These are phyloP conservation scores for Pampusana beccarii DNA, from an alignment of 2,113 vertebrate species.

Conservation along the genomic window DNA sequence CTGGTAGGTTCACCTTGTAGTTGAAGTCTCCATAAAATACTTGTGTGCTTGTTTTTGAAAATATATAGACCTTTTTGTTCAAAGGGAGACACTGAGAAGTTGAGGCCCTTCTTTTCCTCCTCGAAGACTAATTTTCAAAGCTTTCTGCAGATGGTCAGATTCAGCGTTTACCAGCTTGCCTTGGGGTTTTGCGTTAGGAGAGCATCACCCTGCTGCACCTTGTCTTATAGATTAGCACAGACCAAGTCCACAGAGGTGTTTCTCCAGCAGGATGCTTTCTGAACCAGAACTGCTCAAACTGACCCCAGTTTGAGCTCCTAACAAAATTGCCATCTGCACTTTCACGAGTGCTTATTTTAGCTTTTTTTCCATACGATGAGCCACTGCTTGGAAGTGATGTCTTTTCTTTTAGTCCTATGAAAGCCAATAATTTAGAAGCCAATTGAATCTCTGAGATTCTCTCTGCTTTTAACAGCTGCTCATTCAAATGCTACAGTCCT, in stretches of 20 bases:
- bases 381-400: not conserved
- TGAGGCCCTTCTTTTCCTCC: not conserved
- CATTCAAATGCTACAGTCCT: not conserved
- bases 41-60: not conserved
- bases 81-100: not conserved
- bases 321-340: not conserved
- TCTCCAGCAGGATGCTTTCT: not conserved
- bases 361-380: accelerated
- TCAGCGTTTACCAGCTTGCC: not conserved
- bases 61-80: not conserved
- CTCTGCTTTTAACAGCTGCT: not conserved
- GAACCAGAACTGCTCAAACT: not conserved
- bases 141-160: not conserved
- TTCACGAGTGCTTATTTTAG: not conserved
- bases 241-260: not conserved
- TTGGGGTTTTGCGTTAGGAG: not conserved
- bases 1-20: accelerated
- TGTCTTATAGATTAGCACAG: not conserved
- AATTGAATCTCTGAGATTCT: not conserved
- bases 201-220: not conserved
- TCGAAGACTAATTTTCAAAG: not conserved
- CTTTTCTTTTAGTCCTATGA: not conserved
- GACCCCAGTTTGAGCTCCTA: not conserved
- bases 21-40: not conserved
- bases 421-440: not conserved